Percentiles rank a stretch among this genome's conserved stretches.
phyloP scores from a whole-genome alignment of 2,113 vertebrate genomes.

The Numida meleagris region DNA sequence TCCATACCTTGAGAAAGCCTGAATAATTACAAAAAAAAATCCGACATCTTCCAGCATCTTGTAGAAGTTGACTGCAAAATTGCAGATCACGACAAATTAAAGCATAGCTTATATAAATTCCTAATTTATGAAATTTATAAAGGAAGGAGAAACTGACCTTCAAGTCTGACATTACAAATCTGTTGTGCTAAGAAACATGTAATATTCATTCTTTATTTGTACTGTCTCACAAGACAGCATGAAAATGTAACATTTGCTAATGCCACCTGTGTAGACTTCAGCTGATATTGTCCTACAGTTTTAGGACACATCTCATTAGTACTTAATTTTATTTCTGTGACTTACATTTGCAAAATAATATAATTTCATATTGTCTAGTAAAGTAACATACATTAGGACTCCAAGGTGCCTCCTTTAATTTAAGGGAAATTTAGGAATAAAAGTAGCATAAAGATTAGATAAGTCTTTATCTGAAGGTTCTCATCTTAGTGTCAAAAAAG shows the following conservation, averaged over 20 bases:
- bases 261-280: background rate
- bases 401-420: background rate
- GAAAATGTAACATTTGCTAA: background rate
- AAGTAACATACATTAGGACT: background rate
- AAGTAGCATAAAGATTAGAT: background rate
- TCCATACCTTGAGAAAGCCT: background rate
- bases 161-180: background rate
- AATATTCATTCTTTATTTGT: background rate
- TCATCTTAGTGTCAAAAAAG: background rate
- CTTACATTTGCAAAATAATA: background rate
- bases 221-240: background rate
- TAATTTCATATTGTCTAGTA: background rate
- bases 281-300: background rate
- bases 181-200: background rate
- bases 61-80: background rate
- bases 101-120: background rate
- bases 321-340: background rate
- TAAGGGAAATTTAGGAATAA: background rate
- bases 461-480: background rate
- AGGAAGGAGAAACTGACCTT: constrained; percentile 8
- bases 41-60: background rate
- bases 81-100: background rate
- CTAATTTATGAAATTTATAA: background rate
- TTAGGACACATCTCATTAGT: background rate
- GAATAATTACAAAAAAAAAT: background rate